Percentiles rank a stretch among this genome's conserved stretches.
These are phyloP conservation scores for Anolis carolinensis DNA, from an alignment of 2,113 vertebrate genomes.

Conservation along the genomic window DNA sequence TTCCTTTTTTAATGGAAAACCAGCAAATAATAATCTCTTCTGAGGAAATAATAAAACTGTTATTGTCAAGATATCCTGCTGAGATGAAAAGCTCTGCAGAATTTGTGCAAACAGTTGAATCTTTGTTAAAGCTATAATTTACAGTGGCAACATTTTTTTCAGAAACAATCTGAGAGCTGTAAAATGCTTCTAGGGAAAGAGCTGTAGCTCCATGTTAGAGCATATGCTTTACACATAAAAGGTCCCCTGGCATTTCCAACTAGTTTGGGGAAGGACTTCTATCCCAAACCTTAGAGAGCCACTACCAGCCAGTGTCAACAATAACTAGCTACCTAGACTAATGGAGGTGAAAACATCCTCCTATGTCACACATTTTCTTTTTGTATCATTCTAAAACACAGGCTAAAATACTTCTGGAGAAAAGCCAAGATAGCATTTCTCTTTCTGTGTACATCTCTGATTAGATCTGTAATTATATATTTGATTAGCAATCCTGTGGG, in stretches of 20 bases:
- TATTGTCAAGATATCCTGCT: background rate
- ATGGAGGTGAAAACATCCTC: background rate
- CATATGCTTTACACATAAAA: background rate
- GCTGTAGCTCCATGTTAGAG: background rate
- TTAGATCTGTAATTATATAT: background rate
- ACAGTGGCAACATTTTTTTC: background rate
- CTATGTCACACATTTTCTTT: background rate
- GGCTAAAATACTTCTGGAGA: background rate
- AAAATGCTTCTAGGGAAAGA: background rate
- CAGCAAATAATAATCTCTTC: background rate
- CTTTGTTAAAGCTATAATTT: slow-evolving; percentile 5
- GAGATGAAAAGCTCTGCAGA: slow-evolving; percentile 12
- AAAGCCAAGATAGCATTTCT: background rate
- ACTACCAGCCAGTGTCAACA: background rate
- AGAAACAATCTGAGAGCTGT: background rate
- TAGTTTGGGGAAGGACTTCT: background rate
- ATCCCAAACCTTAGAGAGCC: background rate
- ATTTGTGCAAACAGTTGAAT: background rate
- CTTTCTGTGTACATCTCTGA: background rate
- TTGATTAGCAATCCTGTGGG: background rate
- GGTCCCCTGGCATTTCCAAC: background rate
- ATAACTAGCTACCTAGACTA: no score
- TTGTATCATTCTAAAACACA: background rate
- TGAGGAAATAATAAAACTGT: background rate
- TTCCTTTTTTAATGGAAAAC: background rate